These are phyloP conservation scores for Sacculina carcini DNA, from an alignment of 2,888 invertebrate genomes.

Conservation along the genomic window DNA sequence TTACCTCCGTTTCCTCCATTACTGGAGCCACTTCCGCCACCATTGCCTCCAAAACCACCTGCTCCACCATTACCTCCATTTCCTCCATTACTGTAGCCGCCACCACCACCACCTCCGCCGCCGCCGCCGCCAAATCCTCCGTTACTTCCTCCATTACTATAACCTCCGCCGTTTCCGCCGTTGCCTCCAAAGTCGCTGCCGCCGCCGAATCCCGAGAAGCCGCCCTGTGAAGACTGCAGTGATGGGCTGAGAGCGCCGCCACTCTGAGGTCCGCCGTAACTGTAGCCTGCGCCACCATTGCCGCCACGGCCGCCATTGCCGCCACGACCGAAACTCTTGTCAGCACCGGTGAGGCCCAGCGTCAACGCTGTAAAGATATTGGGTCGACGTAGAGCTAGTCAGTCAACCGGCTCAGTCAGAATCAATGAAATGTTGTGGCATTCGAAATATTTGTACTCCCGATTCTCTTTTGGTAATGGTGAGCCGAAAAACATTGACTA, in stretches of 20 bases:
- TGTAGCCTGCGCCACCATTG: conserved; percentile 2
- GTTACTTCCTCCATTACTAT: neutral
- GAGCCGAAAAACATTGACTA: no score
- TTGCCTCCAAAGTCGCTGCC: neutral
- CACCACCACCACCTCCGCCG: neutral
- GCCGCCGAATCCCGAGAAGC: neutral
- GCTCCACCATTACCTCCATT: neutral
- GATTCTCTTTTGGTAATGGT: no score
- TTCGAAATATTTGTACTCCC: no score
- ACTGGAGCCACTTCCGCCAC: neutral
- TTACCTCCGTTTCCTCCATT: conserved; percentile 2
- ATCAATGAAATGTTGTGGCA: no score
- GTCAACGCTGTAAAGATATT: no score
- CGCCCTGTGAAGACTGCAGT: neutral
- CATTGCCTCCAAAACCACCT: conserved; percentile 3
- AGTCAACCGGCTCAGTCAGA: no score
- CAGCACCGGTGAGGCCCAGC: no score
- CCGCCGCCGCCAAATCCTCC: neutral
- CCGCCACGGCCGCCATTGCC: neutral
- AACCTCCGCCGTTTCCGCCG: neutral
- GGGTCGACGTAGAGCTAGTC: no score
- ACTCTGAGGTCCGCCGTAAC: neutral
- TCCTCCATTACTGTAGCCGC: neutral
- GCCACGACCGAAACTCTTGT: neutral
- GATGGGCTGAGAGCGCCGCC: neutral